Conservation (phyloP, 2,888 invertebrate genomes). For the Nasonia oneida region DNA sequence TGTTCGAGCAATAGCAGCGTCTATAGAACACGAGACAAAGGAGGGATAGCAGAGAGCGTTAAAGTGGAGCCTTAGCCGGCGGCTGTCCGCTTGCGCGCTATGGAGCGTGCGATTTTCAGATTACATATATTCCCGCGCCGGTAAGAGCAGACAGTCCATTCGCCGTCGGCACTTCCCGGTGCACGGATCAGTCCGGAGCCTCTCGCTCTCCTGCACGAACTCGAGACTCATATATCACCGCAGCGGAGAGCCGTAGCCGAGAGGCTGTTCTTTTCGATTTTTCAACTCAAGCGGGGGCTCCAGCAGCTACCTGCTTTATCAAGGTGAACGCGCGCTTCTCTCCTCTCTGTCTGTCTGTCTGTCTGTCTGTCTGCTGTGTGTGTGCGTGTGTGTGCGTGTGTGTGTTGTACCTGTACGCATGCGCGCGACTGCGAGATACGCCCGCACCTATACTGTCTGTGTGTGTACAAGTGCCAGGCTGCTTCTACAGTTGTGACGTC, state of each 20-base stretch:
- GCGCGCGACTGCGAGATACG: background rate
- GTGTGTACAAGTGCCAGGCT: background rate
- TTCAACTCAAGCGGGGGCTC: background rate
- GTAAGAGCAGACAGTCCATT: constrained; percentile 41
- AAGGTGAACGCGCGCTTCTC: constrained; percentile 43
- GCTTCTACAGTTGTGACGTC: background rate
- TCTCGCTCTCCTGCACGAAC: background rate
- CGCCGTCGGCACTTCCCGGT: constrained; percentile 53
- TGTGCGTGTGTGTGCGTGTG: too few relatives aligned
- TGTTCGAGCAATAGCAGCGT: background rate
- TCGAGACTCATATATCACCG: background rate
- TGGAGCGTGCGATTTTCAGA: constrained; percentile 61
- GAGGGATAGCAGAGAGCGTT: background rate
- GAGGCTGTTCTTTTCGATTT: background rate
- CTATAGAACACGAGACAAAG: background rate
- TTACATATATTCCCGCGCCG: constrained; percentile 58
- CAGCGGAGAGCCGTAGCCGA: background rate
- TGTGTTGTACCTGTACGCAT: too few relatives aligned
- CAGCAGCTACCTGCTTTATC: constrained; percentile 57
- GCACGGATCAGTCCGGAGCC: constrained; percentile 22
- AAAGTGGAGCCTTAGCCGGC: background rate
- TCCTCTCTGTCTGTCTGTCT: background rate
- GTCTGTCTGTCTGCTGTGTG: too few relatives aligned
- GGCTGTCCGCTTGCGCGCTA: constrained; percentile 21
- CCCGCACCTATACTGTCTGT: too few relatives aligned